Percentiles rank a stretch among this genome's conserved stretches.
Conservation (phyloP, 1,140 invertebrate genomes). For the Lepidurus packardi region DNA sequence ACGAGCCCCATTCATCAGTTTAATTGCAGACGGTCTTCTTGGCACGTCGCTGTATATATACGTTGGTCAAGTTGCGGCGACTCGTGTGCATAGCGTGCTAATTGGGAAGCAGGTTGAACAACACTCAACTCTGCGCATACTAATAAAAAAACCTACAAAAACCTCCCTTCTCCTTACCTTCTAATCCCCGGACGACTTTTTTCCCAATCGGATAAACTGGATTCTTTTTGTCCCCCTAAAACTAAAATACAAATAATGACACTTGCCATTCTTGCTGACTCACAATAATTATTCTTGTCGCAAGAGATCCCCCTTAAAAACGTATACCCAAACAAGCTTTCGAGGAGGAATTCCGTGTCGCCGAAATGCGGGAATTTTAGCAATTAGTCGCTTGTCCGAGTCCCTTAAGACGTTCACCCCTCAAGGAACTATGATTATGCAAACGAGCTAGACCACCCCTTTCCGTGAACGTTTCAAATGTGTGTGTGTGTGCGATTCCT, state of each 20-base stretch:
- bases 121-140: background rate
- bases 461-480: background rate
- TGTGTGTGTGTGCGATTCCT: background rate
- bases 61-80: background rate
- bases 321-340: no score
- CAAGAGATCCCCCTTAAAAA: background rate
- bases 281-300: conserved; percentile 5
- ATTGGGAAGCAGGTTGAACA: background rate
- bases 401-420: conserved; percentile 7
- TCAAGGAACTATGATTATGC: background rate
- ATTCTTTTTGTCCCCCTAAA: background rate
- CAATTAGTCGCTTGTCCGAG: conserved; percentile 21
- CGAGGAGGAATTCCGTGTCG: background rate
- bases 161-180: background rate
- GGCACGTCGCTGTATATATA: background rate
- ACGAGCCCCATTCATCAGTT: background rate
- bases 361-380: conserved; percentile 4
- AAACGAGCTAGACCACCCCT: background rate
- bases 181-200: background rate
- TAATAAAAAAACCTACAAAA: background rate
- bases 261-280: background rate
- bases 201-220: background rate
- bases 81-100: background rate
- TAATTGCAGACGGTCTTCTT: background rate
- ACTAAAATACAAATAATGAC: background rate